Evolutionary conservation across 1,140 invertebrate genomes (phyloP).

Genomic region (Rhopalosiphum padi): DNA sequence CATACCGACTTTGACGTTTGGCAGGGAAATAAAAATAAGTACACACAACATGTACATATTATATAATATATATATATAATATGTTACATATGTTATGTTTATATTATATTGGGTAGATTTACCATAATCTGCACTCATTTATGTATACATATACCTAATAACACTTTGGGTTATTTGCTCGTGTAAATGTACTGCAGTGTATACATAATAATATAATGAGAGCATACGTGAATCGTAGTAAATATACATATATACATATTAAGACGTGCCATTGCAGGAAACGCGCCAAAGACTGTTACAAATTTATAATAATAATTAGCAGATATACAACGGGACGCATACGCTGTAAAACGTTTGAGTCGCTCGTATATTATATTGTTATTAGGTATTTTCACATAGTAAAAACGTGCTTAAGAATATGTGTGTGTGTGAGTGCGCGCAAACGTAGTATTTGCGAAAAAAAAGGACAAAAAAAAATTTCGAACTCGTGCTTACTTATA

Average conservation of each 20-base stretch:
- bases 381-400: slow-evolving; percentile 8
- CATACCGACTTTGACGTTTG: background rate
- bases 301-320: background rate
- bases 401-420: background rate
- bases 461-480: background rate
- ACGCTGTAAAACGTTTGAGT: background rate
- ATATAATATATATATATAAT: background rate
- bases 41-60: background rate
- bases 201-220: background rate
- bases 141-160: background rate
- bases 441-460: background rate
- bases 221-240: background rate
- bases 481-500: background rate
- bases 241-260: background rate
- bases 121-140: background rate
- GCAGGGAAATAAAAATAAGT: background rate
- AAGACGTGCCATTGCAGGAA: background rate
- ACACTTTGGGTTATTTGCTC: background rate
- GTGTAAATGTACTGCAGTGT: background rate
- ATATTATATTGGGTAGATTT: background rate
- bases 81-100: background rate
- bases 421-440: too few species aligned
- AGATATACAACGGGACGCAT: background rate
- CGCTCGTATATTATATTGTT: background rate
- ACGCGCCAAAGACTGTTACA: background rate